Conservation (phyloP, 2,113 vertebrate genomes). For the Gulo gulo region DNA sequence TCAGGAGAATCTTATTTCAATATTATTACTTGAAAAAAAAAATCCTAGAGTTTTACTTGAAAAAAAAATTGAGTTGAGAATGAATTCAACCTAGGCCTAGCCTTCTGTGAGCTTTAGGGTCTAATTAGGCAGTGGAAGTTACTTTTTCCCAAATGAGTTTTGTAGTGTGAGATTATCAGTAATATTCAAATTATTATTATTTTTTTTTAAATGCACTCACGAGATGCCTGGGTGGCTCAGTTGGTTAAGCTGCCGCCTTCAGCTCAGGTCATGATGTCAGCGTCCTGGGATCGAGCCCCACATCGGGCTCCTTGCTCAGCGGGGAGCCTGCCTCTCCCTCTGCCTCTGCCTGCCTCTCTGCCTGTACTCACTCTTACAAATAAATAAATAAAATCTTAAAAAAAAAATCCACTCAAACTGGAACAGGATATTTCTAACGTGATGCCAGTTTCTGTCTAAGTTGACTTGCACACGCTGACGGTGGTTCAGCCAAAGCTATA, state of each 20-base stretch:
- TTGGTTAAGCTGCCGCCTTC: no score
- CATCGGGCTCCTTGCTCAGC: no score
- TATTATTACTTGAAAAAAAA: constrained; percentile 27
- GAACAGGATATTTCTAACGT: background rate
- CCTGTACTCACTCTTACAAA: no score
- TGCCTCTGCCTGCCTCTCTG: no score
- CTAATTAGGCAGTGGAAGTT: background rate
- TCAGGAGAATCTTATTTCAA: background rate
- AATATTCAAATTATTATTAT: background rate
- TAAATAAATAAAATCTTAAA: no score
- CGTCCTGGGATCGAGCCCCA: no score
- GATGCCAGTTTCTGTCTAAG: background rate
- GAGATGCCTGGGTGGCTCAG: no score
- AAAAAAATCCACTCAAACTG: background rate
- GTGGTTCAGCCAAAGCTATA: background rate
- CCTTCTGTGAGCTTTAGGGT: background rate
- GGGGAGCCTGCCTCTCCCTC: no score
- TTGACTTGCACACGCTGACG: background rate
- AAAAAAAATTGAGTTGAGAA: background rate
- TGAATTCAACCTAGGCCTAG: background rate
- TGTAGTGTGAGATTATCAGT: background rate
- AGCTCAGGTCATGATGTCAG: no score
- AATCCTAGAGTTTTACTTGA: background rate
- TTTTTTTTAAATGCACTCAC: no score
- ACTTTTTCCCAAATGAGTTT: background rate